phyloP scores from a whole-genome alignment of 1,140 invertebrate genomes.

The Nebria ingens region DNA sequence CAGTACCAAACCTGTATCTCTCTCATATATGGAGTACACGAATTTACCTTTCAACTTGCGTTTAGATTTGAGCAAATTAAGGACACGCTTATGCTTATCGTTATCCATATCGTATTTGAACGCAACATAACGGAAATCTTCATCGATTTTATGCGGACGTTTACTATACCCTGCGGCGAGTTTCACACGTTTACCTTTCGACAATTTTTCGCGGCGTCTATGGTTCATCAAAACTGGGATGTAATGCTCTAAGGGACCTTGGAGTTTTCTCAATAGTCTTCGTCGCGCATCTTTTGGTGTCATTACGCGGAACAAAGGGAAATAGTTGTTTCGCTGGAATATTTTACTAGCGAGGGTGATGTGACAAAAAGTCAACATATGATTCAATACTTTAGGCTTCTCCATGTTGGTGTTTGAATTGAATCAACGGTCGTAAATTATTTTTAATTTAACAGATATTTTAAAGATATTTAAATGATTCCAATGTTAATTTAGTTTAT shows the following conservation, averaged over 20 bases:
- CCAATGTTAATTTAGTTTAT: neutral
- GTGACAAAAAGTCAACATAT: constrained; percentile 59
- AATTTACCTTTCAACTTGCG: constrained; percentile 47
- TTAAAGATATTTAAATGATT: neutral
- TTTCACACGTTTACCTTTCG: constrained; percentile 55
- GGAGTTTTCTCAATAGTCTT: constrained; percentile 45
- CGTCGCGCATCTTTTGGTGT: constrained; percentile 69
- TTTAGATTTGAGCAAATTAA: constrained; percentile 50
- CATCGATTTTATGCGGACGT: constrained; percentile 50
- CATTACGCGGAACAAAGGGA: constrained; percentile 68
- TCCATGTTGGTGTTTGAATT: constrained; percentile 25
- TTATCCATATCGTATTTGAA: constrained; percentile 54
- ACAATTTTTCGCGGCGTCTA: constrained; percentile 37
- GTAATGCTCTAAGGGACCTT: constrained; percentile 64
- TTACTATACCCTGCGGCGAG: constrained; percentile 50
- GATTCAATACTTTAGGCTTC: constrained; percentile 22
- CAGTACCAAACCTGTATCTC: constrained; percentile 63
- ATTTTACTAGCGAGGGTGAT: constrained; percentile 71
- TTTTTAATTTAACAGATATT: neutral
- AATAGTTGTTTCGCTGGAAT: constrained; percentile 72
- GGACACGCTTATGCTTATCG: constrained; percentile 48
- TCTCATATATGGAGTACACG: constrained; percentile 65
- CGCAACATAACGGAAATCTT: constrained; percentile 63
- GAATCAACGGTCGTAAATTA: neutral
- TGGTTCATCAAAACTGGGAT: constrained; percentile 60